A percentile compares a stretch with the other conserved stretches of the same genome.
Conservation (phyloP, 2,797 vertebrate species). For the Gadopsis marmoratus region DNA sequence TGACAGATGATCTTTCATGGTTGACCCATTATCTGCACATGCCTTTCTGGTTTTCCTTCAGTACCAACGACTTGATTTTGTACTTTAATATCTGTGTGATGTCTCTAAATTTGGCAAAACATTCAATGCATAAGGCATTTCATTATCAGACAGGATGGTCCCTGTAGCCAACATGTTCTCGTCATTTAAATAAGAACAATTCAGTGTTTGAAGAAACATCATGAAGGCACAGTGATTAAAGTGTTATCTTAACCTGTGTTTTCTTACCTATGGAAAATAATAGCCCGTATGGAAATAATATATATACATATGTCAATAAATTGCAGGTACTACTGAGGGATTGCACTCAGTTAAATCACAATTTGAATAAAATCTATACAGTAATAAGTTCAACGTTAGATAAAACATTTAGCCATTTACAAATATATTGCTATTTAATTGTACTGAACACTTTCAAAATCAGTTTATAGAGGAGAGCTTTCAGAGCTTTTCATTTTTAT, state of each 20-base stretch:
- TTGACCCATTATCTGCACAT: conserved; percentile 74
- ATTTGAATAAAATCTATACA: conserved; percentile 86
- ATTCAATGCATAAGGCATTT: conserved; percentile 91
- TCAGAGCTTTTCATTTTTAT: conserved; percentile 80
- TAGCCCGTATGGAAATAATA: conserved; percentile 75
- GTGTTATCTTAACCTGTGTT: conserved; percentile 90
- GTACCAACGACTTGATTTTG: conserved; percentile 51
- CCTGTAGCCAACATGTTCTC: conserved; percentile 79
- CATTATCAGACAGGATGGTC: conserved; percentile 80
- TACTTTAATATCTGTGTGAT: conserved; percentile 51
- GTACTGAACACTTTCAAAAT: conserved; percentile 83
- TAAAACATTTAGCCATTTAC: conserved; percentile 88
- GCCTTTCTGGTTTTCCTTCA: conserved; percentile 70
- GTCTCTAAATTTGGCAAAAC: conserved; percentile 89
- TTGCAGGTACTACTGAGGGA: conserved; percentile 78
- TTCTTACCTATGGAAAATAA: conserved; percentile 80
- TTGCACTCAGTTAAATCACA: conserved; percentile 80
- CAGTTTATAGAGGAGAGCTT: conserved; percentile 79
- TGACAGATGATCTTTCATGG: conserved; percentile 60
- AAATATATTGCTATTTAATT: conserved; percentile 91
- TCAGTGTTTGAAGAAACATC: conserved; percentile 87
- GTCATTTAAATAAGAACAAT: conserved; percentile 89
- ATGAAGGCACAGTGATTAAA: conserved; percentile 98
- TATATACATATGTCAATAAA: conserved; percentile 71
- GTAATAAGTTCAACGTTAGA: conserved; percentile 84